Conservation (phyloP, 2,797 vertebrate species). For the Alosa sapidissima region DNA sequence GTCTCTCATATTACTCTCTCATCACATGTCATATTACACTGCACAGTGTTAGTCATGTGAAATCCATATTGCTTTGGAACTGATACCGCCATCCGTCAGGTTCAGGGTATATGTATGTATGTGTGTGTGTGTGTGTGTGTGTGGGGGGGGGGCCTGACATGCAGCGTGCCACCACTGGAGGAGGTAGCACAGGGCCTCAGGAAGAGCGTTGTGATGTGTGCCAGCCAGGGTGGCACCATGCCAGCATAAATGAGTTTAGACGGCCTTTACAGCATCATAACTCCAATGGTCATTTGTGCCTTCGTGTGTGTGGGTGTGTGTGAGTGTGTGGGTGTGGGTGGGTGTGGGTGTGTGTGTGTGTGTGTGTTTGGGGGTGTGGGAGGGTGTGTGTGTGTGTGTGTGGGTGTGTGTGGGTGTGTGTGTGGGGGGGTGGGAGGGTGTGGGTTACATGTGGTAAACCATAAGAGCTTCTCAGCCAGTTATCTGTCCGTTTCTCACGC, state of each 20-base stretch:
- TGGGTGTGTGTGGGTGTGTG: neutral
- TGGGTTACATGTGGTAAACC: neutral
- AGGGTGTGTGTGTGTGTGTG: no score
- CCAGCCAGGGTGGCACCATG: neutral
- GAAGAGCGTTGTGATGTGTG: neutral
- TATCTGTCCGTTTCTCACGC: neutral
- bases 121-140: neutral
- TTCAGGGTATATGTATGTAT: neutral
- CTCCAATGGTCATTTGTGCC: slow-evolving; percentile 15
- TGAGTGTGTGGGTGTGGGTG: slow-evolving; percentile 8
- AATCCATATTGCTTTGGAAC: neutral
- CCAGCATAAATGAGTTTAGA: slow-evolving; percentile 20
- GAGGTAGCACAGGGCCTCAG: neutral
- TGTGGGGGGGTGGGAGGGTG: neutral
- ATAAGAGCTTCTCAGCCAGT: neutral
- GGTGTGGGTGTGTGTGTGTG: neutral
- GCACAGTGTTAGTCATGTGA: neutral
- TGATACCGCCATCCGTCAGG: neutral
- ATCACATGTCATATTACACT: neutral
- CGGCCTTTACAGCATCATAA: slow-evolving; percentile 19
- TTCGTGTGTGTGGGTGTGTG: slow-evolving; percentile 5
- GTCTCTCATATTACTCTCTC: neutral
- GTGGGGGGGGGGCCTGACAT: neutral
- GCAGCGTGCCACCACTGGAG: neutral
- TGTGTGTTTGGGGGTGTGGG: neutral